Conservation (phyloP, 2,888 invertebrate species). For the Smittia aterrima region DNA sequence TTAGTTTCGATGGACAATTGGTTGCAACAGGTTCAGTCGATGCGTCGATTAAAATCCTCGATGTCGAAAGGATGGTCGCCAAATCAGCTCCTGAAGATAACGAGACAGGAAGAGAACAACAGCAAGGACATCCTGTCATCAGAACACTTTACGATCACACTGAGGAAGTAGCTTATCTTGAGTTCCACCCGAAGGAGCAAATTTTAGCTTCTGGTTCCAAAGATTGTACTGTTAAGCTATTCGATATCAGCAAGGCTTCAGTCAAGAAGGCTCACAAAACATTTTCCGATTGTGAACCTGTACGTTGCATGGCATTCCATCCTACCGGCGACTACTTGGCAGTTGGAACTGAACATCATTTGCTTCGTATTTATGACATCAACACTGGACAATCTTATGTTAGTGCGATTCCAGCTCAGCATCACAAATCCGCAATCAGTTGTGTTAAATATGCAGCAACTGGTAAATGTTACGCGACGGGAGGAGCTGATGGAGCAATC, state of each 20-base stretch:
- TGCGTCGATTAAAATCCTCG: constrained; percentile 97
- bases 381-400: constrained; percentile 96
- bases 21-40: constrained; percentile 98
- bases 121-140: constrained; percentile 96
- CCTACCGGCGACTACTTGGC: constrained; percentile 93
- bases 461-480: constrained; percentile 65
- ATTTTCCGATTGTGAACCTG: constrained; percentile 89
- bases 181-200: constrained; percentile 95
- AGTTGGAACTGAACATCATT: constrained; percentile 89
- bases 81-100: constrained; percentile 93
- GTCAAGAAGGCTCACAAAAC: constrained; percentile 97
- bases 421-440: constrained; percentile 75
- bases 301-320: constrained; percentile 89
- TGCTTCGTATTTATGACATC: constrained; percentile 88
- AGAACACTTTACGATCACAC: constrained; percentile 91
- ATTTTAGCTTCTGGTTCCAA: constrained; percentile 92
- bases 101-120: constrained; percentile 77
- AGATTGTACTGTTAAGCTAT: constrained; percentile 92
- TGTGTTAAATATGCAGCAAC: constrained; percentile 64
- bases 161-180: constrained; percentile 94
- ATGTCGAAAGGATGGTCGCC: constrained; percentile 98
- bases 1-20: constrained; percentile 90
- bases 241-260: constrained; percentile 97
- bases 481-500: constrained; percentile 88
- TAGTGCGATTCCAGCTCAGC: constrained; percentile 81